These are phyloP conservation scores for Polypterus bichir DNA, from an alignment of 2,113 vertebrate species.

Conservation along the genomic window DNA sequence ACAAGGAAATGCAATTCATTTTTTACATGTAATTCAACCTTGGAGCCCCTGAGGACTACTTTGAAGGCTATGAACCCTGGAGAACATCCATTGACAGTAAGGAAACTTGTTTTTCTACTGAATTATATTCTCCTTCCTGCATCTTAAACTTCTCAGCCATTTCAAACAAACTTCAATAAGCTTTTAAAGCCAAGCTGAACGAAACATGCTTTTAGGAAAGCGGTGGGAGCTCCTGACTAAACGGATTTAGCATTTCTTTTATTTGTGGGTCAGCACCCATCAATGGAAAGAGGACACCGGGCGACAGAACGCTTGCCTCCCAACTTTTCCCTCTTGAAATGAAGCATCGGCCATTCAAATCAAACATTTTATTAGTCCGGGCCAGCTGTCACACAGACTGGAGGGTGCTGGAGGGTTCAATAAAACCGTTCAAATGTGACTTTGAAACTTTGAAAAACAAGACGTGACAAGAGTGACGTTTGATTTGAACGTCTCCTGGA, in stretches of 20 bases:
- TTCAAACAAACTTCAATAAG: too few relatives aligned
- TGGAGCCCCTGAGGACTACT: too few relatives aligned
- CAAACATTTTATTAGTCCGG: conserved; percentile 43
- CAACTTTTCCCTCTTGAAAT: too few relatives aligned
- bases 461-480: neutral
- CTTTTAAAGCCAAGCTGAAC: too few relatives aligned
- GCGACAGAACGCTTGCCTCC: neutral
- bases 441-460: neutral
- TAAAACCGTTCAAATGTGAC: neutral
- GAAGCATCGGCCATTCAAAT: neutral
- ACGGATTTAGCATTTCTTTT: conserved; percentile 49
- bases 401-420: conserved; percentile 33
- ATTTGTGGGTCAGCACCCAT: conserved; percentile 57
- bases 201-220: conserved; percentile 4
- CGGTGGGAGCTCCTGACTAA: conserved; percentile 36
- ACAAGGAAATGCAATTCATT: too few relatives aligned
- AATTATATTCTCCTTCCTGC: too few relatives aligned
- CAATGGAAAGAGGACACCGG: conserved; percentile 32
- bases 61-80: too few relatives aligned
- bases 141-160: too few relatives aligned
- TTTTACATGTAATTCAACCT: too few relatives aligned
- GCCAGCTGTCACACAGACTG: conserved; percentile 23
- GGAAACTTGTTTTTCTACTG: too few relatives aligned
- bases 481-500: neutral
- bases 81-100: too few relatives aligned